phyloP scores from a whole-genome alignment of 1,140 invertebrate species.

The Leptonema lineaticorne region DNA sequence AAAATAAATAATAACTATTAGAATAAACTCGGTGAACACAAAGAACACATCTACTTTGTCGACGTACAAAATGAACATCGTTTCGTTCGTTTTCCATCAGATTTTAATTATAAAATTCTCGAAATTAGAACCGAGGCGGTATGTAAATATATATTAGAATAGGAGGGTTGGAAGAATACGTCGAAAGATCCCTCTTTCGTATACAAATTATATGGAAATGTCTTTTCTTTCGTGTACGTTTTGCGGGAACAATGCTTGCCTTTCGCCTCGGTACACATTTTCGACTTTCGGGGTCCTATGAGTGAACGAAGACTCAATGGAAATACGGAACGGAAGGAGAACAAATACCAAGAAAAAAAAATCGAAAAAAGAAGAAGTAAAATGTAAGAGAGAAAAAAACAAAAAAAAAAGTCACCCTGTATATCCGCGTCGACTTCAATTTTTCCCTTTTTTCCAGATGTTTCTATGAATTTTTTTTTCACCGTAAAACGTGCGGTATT shows the following conservation, averaged over 20 bases:
- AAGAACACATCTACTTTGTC: too few species aligned
- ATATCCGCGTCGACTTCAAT: neutral
- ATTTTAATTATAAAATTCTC: slow-evolving; percentile 3
- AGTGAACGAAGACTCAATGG: slow-evolving; percentile 15
- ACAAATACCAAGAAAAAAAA: neutral
- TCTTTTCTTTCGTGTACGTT: neutral
- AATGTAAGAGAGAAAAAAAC: neutral
- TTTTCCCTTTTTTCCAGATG: neutral
- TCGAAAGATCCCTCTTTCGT: too few species aligned
- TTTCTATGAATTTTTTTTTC: too few species aligned
- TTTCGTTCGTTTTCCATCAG: too few species aligned
- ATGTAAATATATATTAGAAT: neutral
- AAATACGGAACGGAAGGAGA: neutral
- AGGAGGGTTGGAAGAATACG: too few species aligned
- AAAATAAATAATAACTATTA: too few species aligned
- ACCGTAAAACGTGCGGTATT: too few species aligned
- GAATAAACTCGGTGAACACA: too few species aligned
- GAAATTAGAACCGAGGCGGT: neutral
- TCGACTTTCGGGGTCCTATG: neutral
- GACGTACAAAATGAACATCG: too few species aligned
- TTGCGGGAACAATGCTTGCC: neutral
- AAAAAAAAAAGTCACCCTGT: neutral
- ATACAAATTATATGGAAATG: slow-evolving; percentile 1
- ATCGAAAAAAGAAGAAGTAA: neutral
- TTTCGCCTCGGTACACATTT: slow-evolving; percentile 17